Evolutionary conservation across 2,113 vertebrate species (phyloP), one percentile per base, ranked within the genome.

Genomic region (Engystomops pustulosus): DNA sequence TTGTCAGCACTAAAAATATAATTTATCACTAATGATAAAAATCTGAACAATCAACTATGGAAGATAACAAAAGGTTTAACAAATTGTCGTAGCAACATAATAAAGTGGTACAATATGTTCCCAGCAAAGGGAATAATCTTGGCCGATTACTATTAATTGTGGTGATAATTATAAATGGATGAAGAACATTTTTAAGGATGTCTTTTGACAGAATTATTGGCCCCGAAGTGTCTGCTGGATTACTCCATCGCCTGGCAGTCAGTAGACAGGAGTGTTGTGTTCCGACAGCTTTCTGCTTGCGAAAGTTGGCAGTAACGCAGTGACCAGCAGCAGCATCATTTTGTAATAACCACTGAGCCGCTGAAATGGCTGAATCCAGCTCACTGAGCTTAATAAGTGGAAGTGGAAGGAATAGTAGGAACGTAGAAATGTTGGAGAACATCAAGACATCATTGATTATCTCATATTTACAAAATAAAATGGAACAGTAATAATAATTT

Each of bases 111-210:
- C 27, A 65, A 18, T 34, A 34, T 65, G 60, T 32, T 18, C 30
- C 27, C 60, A 34, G 60, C 14, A 65, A 65, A 65, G 27, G n/a
- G n/a, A n/a, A n/a, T n/a, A 15, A 15, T 65, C 6, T 12, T 65
- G 14, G 14, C 27, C 60, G 32, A 34, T 65, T 65, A 14, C 60
- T 65, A 65, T 67, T 67, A 67, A 67, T 36, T 67, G 62, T 67
- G 32, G 12, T 36, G 62, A 20, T 67, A 36, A 67, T 67, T 20
- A 7, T 67, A 67, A 34, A 36, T 67, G 18, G 32, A 65, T 65
- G 27, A 62, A 7, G 27, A 67, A 67, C 30, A 34, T 32, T 34
- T 20, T 67, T 67, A 67, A 36, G 62, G 30, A 67, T 36, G 32
- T 36, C 62, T 67, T n/a, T 25, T 65, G 62, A 65, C 27, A 17